A percentile compares a stretch with the other conserved stretches of the same genome.
Evolutionary conservation across 2,888 invertebrate species (phyloP).

Genomic region (Drosophila meridionalis): DNA sequence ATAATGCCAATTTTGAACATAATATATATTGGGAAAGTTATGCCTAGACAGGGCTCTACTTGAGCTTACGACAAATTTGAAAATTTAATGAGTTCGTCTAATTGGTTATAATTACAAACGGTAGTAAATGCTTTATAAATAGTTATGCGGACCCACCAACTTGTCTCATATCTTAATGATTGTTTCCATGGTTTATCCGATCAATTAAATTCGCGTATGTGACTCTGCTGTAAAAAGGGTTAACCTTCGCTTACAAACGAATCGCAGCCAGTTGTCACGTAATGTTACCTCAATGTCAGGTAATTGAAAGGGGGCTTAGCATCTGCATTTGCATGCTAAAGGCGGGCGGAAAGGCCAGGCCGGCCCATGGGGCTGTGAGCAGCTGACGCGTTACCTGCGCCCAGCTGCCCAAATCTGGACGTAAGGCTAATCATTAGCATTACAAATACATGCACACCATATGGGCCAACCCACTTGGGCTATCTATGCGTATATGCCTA

Average conservation of each 20-base stretch:
- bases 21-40: not conserved
- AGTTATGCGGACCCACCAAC: constrained; percentile 12
- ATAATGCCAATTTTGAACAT: not conserved
- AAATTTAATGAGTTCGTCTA: not conserved
- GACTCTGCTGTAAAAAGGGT: constrained; percentile 53
- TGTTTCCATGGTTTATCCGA: constrained; percentile 45
- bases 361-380: constrained; percentile 1
- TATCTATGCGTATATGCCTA: not conserved
- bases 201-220: constrained; percentile 44
- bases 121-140: constrained; percentile 16
- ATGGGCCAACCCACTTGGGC: constrained; percentile 18
- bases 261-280: constrained; percentile 54
- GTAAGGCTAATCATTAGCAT: constrained; percentile 39
- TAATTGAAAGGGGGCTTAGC: constrained; percentile 25
- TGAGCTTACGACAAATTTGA: not conserved
- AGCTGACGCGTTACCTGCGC: constrained; percentile 23
- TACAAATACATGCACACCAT: constrained; percentile 12
- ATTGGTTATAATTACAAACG: not conserved
- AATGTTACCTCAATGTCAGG: constrained; percentile 68
- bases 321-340: constrained; percentile 71
- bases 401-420: constrained; percentile 36
- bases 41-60: not conserved
- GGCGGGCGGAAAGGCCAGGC: constrained; percentile 29
- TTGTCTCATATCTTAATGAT: constrained; percentile 30
- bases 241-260: constrained; percentile 54